Base-by-base conservation (phyloP, 2,113 vertebrate species). In the Orientallactaga bullata region DNA sequence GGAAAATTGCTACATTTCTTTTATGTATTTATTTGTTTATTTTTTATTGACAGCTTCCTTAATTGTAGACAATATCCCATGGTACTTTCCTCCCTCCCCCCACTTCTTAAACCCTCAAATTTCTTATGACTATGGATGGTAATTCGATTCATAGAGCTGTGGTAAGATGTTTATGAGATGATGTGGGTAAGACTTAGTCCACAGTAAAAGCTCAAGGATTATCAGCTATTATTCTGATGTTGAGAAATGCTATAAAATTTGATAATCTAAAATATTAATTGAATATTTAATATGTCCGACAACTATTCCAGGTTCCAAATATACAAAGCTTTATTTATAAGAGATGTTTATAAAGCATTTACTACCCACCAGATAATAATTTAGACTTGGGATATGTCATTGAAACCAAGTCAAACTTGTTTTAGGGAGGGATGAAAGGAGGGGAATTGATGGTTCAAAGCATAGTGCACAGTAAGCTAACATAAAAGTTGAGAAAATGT, bases 71-170 rank as follows among this genome's bases (percentile, higher is more conserved):
- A n/a, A n/a, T n/a, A n/a, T n/a, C n/a, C n/a, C n/a, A n/a, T n/a
- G n/a, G n/a, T n/a, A n/a, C n/a, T n/a, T n/a, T n/a, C n/a, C n/a
- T n/a, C n/a, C n/a, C n/a, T n/a, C n/a, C n/a, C n/a, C n/a, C n/a
- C n/a, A n/a, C n/a, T n/a, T n/a, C 66, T 58, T 35, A 77, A 87
- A 80, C 66, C 55, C 42, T 96, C 90, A 80, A 9, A 61, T 89
- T 90, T 87, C 77, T 86, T 55, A 1, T 89, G 95, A 91, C 35
- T 69, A 42, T 88, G 84, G 65, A 35, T 61, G 58, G 55, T 55
- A 87, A 91, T 61, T 26, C 86, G 32, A 8, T 51, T 86, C 65
- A 63, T 21, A 55, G 15, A 5, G 26, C 12, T 93, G 39, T 66
- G 66, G 51, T 66, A 68, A 95, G 32, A 47, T 61, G 58, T 65